A percentile compares a stretch with the other conserved stretches of the same genome.
These are phyloP conservation scores for Pachyramphus minor DNA, from an alignment of 2,113 vertebrate genomes.

Conservation along the genomic window DNA sequence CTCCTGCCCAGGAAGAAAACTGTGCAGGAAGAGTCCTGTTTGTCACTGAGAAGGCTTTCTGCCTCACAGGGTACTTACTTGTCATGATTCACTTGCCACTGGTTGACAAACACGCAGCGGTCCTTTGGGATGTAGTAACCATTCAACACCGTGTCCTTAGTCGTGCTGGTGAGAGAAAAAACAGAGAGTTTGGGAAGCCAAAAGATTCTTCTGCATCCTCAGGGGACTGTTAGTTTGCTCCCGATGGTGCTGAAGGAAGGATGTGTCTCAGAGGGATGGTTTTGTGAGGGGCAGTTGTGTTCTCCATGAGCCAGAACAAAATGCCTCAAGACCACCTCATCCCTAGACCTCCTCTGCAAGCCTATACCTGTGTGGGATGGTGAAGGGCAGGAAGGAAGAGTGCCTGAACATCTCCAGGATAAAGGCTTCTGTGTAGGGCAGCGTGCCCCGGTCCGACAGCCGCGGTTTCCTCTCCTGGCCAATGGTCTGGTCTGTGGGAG, in stretches of 20 bases:
- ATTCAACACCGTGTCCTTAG: conserved; percentile 81
- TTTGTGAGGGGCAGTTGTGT: not conserved
- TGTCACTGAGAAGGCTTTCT: not conserved
- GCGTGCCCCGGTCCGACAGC: conserved; percentile 72
- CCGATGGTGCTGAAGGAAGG: not conserved
- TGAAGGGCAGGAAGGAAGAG: conserved; percentile 88
- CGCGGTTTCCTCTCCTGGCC: conserved; percentile 73
- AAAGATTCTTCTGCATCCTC: not conserved
- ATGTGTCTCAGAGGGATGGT: not conserved
- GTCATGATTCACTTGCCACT: conserved; percentile 92
- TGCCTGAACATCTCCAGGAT: conserved; percentile 88
- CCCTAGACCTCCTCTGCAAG: not conserved
- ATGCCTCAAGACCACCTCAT: not conserved
- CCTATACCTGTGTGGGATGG: conserved; percentile 87
- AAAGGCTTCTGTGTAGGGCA: conserved; percentile 86
- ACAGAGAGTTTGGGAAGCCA: not conserved
- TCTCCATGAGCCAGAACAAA: not conserved
- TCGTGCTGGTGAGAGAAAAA: conserved; percentile 73
- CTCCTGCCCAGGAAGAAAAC: not conserved
- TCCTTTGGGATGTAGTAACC: conserved; percentile 87
- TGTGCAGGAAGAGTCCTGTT: not conserved
- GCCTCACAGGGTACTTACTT: conserved; percentile 75
- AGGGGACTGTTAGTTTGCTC: not conserved
- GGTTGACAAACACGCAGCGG: conserved; percentile 86
- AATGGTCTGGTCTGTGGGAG: conserved; percentile 74